Base-by-base conservation (phyloP, 2,797 vertebrate genomes). In the Scomberomorus guttatus region DNA sequence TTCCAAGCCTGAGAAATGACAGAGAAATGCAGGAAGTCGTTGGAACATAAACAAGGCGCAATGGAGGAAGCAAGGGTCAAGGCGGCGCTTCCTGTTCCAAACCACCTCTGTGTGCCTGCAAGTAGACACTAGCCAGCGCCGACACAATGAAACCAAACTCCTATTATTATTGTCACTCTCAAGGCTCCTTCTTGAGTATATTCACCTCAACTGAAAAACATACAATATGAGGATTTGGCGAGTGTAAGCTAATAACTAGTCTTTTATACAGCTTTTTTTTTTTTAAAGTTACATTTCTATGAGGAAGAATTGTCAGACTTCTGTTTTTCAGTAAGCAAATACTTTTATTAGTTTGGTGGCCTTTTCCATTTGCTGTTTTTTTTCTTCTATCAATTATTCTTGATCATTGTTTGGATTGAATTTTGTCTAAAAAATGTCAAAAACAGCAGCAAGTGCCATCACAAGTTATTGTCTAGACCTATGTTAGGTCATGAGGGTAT, bases 61-160 rank as follows among this genome's bases (percentile, higher is more conserved):
- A 95, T 94, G 94, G 93, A 95, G 95, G 95, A 97, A 96, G 93
- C 90, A 70, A 61, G 85, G 78, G 92, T 93, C 85, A 92, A 93
- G 88, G 92, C 92, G 81, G 94, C 78, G 81, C 92, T 95, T 97
- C 95, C 94, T 95, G 92, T 95, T 96, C 89, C 74, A 87, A 89
- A 88, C 65, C 84, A 85, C 85, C 79, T 85, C 88, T 65, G 80
- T 70, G 81, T 57, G 75, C 39, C 63, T 75, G 74, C 64, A 17
- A 70, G 81, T 59, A 59, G 80, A 78, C 75, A 29, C 27, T 14
- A 68, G 42, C 63, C 86, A 71, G 65, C 67, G 62, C 27, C 48
- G 67, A 74, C 54, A 80, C 63, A 67, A 74, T 34, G 24, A 22
- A 72, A 24, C 12, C 12, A 3, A 34, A 79, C 52, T 73, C 48